Evolutionary conservation across 2,797 vertebrate species (phyloP).

Genomic region (Nyctibius grandis): DNA sequence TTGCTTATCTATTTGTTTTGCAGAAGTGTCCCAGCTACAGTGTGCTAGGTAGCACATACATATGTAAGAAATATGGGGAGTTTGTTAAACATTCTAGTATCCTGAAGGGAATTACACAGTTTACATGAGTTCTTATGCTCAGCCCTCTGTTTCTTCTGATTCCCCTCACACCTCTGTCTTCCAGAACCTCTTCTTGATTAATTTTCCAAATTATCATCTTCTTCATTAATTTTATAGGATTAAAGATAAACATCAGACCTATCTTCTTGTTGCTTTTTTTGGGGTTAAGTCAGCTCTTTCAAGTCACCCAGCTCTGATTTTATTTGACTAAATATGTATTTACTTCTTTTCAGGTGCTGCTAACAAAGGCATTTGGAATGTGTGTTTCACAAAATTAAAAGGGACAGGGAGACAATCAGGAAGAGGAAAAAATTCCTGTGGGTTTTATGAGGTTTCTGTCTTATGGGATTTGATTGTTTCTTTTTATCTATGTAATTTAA

Average conservation of each 20-base stretch:
- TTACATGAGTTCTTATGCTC: neutral
- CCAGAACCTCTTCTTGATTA: neutral
- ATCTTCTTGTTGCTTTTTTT: neutral
- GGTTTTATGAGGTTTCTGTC: neutral
- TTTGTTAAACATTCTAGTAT: neutral
- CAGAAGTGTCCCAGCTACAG: neutral
- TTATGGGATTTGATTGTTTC: neutral
- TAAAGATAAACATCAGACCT: neutral
- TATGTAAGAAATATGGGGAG: neutral
- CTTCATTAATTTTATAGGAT: neutral
- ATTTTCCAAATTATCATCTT: neutral
- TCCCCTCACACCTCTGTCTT: neutral
- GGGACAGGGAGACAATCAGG: neutral
- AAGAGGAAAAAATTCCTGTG: neutral
- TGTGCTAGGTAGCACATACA: neutral
- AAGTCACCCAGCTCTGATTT: neutral
- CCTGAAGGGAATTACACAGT: neutral
- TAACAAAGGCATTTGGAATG: neutral
- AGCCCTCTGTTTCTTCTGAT: neutral
- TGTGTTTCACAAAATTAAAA: neutral
- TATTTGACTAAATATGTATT: constrained; percentile 1
- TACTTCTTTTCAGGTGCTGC: constrained; percentile 12
- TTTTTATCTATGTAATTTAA: neutral
- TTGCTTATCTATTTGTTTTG: neutral
- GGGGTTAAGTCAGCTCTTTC: neutral